Percentiles rank a stretch among this genome's conserved stretches.
These are phyloP conservation scores for Parazoanthus atlanticus DNA, from an alignment of 92 coral and sea anemone genomes.

Conservation along the genomic window DNA sequence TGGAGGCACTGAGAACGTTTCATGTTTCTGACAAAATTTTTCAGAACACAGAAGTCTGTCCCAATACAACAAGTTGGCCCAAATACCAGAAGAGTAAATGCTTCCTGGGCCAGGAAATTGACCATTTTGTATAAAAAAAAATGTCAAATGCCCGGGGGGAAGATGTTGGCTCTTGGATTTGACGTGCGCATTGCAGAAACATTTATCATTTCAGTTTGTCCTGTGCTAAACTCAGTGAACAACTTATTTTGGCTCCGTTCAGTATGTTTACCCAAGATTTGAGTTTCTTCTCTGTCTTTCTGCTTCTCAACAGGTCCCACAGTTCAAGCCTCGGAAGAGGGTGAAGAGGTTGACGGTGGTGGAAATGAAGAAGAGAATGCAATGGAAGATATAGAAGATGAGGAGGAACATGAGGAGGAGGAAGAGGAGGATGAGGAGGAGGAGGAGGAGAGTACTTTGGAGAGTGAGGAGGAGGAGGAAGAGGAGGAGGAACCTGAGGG, in stretches of 20 bases:
- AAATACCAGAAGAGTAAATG: no score
- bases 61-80: no score
- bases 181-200: no score
- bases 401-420: constrained; percentile 59
- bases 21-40: no score
- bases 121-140: no score
- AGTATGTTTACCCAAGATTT: not conserved
- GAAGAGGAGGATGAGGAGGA: constrained; percentile 67
- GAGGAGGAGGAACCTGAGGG: constrained; percentile 61
- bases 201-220: no score
- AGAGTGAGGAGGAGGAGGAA: constrained; percentile 43
- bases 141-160: no score
- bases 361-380: constrained; percentile 45
- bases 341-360: constrained; percentile 78
- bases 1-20: no score
- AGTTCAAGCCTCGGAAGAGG: constrained; percentile 80
- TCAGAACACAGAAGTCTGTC: no score
- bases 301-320: constrained; percentile 61
- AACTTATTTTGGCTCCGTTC: not conserved
- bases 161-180: no score
- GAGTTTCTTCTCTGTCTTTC: not conserved
- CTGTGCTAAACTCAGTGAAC: not conserved
- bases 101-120: no score
- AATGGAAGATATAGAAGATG: constrained; percentile 79
- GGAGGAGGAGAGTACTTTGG: constrained; percentile 26